phyloP scores from a whole-genome alignment of 2,113 vertebrate genomes.

The Mionectes macconnelli region DNA sequence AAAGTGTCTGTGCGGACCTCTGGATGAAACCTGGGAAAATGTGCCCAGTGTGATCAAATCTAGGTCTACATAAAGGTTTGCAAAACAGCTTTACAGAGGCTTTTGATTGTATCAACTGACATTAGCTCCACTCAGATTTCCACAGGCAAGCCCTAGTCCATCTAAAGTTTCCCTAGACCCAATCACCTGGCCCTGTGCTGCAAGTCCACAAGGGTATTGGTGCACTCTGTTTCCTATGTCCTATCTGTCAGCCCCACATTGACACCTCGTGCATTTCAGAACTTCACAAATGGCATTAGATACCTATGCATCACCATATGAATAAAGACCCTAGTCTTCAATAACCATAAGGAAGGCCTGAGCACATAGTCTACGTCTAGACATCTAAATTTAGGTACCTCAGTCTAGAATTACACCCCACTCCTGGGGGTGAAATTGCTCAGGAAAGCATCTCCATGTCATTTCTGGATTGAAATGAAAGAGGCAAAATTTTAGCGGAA shows the following conservation, averaged over 20 bases:
- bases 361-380: neutral
- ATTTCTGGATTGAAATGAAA: neutral
- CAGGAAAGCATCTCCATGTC: neutral
- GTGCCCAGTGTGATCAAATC: neutral
- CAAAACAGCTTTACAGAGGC: neutral
- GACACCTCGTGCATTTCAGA: neutral
- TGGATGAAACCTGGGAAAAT: neutral
- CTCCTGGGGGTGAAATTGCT: neutral
- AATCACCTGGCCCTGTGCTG: neutral
- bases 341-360: neutral
- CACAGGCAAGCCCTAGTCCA: neutral
- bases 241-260: neutral
- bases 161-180: neutral
- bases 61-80: neutral
- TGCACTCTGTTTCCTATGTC: neutral
- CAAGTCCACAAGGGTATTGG: neutral
- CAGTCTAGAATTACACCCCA: neutral
- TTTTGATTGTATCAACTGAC: neutral
- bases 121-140: neutral
- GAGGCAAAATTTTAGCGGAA: neutral
- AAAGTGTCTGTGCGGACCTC: neutral
- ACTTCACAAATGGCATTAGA: neutral
- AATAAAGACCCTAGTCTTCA: neutral
- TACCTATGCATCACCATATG: fast-evolving
- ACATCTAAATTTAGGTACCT: neutral